Percentiles rank a stretch among this genome's conserved stretches.
Evolutionary conservation across 2,113 vertebrate species (phyloP).

Genomic region (Tapirus terrestris): DNA sequence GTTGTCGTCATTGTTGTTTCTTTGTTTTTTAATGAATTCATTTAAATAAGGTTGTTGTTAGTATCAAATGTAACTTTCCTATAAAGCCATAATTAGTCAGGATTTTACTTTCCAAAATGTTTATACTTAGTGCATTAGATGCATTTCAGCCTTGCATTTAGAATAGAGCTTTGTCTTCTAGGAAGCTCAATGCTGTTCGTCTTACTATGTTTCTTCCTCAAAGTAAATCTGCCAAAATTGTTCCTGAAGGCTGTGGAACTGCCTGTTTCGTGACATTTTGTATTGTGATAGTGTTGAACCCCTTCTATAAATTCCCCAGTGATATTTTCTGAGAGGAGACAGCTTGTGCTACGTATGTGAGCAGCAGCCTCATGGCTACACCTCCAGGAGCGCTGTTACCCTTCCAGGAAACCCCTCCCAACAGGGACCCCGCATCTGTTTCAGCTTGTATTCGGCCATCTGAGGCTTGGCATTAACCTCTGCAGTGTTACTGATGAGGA

Average conservation of each 20-base stretch:
- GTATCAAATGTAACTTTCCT: not conserved
- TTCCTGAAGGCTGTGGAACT: not conserved
- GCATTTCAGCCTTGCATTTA: not conserved
- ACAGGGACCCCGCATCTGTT: fast-evolving
- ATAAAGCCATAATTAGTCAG: not conserved
- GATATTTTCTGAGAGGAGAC: not conserved
- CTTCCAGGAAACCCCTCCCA: fast-evolving
- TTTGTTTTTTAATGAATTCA: constrained; percentile 6
- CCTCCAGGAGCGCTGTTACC: fast-evolving
- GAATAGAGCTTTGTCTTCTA: not conserved
- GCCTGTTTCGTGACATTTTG: not conserved
- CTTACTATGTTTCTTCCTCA: not conserved
- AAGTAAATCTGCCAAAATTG: not conserved
- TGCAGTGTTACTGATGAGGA: not conserved
- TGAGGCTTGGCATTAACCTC: fast-evolving
- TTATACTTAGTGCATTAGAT: not conserved
- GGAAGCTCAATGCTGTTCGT: not conserved
- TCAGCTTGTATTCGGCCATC: fast-evolving
- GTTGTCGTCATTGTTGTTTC: not conserved
- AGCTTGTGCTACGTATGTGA: not conserved
- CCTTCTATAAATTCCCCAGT: not conserved
- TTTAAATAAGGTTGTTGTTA: not conserved
- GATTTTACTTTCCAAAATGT: not conserved
- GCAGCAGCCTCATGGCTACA: fast-evolving
- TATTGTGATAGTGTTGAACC: not conserved